phyloP scores from a whole-genome alignment of 2,888 invertebrate genomes.

The Chaetoderma sp. region DNA sequence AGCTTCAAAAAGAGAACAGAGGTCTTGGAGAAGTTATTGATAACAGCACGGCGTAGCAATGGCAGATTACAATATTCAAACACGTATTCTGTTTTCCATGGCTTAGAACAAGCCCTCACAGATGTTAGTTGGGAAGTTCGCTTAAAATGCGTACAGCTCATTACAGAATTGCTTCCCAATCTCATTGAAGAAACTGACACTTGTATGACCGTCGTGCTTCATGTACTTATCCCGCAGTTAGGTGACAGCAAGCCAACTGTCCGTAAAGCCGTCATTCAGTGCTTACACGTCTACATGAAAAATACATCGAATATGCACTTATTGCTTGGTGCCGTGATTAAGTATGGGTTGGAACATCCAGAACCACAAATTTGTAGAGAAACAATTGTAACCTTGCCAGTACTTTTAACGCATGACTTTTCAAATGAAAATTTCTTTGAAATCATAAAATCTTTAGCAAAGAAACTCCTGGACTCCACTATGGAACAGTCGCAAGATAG shows the following conservation, averaged over 20 bases:
- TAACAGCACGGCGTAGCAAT: slow-evolving; percentile 61
- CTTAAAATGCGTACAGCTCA: slow-evolving; percentile 68
- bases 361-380: slow-evolving; percentile 66
- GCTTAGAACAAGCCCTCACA: slow-evolving; percentile 66
- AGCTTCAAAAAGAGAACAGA: slow-evolving; percentile 63
- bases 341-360: slow-evolving; percentile 67
- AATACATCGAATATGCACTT: slow-evolving; percentile 68
- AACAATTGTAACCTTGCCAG: slow-evolving; percentile 67
- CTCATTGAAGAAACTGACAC: slow-evolving; percentile 65
- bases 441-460: slow-evolving; percentile 63
- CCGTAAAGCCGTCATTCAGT: slow-evolving; percentile 68
- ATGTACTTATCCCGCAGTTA: slow-evolving; percentile 66
- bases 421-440: slow-evolving; percentile 67
- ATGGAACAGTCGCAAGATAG: slow-evolving; percentile 62
- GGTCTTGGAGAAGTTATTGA: slow-evolving; percentile 61
- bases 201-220: slow-evolving; percentile 67
- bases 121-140: slow-evolving; percentile 71
- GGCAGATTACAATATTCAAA: slow-evolving; percentile 63
- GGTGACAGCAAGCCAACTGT: slow-evolving; percentile 66
- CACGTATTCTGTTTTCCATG: slow-evolving; percentile 63
- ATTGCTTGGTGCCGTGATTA: slow-evolving; percentile 66
- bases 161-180: slow-evolving; percentile 64
- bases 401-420: slow-evolving; percentile 70
- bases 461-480: slow-evolving; percentile 57
- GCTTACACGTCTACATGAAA: slow-evolving; percentile 70